Base-by-base conservation (phyloP, 2,797 vertebrate species). In the Catamblyrhynchus diadema region DNA sequence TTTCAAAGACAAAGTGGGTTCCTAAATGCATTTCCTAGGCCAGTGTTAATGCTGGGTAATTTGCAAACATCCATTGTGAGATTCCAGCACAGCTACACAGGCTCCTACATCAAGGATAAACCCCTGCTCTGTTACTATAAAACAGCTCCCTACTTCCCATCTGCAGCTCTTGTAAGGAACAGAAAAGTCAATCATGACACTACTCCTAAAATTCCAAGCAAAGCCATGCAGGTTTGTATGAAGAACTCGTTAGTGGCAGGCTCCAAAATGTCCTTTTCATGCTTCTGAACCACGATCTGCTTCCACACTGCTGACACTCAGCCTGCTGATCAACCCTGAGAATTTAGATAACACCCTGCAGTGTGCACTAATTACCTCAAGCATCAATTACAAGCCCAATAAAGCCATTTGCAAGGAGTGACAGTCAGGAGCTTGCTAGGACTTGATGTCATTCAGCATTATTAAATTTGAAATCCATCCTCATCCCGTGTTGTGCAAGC, bases 381-480 rank as follows among this genome's bases (percentile, higher is more conserved):
- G 59, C 80, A 89, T 56, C 65, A 83, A 18, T 69, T 74, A 83
- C 80, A 65, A 92, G 66, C 48, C 81, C 32, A 91, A 89, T 65
- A 79, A 94, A 89, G 50, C 66, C 37, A 69, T 89, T 57, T 92
- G 41, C 91, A 90, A 86, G 70, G 67, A 32, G 41, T 51, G 56
- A 80, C 33, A 41, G 71, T 28, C 85, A 90, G 81, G 85, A 93
- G 33, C 62, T 88, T 72, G 62, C 81, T 82, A 88, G 69, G 70
- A 85, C 82, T 56, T 60, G 45, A 47, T 80, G 81, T 61, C 82
- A 84, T 89, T 94, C 65, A 57, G 37, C 44, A 66, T 70, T 88
- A 94, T 45, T 89, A 71, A 64, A 87, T 94, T 78, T 91, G 90
- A 84, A 90, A 94, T 89, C 75, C 81, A 51, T 59, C 75, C 14